These are phyloP conservation scores for Grammomys surdaster DNA, from an alignment of 2,113 vertebrate species.

Conservation along the genomic window DNA sequence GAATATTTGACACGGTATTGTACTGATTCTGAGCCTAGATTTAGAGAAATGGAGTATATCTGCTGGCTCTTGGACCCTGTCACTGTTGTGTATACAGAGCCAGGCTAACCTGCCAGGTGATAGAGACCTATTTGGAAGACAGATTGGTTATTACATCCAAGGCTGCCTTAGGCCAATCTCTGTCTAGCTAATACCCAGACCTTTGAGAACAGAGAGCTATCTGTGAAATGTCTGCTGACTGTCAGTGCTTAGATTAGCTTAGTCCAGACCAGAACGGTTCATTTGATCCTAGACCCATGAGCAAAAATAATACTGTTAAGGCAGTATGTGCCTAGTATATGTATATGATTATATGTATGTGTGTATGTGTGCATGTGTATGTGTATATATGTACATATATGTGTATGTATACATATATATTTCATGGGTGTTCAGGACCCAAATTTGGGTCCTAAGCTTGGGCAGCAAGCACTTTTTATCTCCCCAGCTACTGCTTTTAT, in stretches of 20 bases:
- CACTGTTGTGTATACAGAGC: neutral
- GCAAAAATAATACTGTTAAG: neutral
- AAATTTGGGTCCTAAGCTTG: neutral
- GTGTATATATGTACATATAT: neutral
- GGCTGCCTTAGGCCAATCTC: neutral
- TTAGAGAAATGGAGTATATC: conserved; percentile 26
- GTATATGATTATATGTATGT: neutral
- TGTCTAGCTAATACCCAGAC: neutral
- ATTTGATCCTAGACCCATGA: neutral
- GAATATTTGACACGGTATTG: neutral
- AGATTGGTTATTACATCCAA: conserved; percentile 22
- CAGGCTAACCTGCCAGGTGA: conserved; percentile 29
- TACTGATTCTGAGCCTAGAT: neutral
- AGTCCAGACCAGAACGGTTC: neutral
- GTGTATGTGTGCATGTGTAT: too few species aligned
- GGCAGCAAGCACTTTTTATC: neutral
- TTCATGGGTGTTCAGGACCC: neutral
- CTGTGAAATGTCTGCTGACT: neutral
- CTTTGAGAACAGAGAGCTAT: neutral
- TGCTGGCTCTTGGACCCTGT: conserved; percentile 33
- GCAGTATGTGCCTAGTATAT: neutral
- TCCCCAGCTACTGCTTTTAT: neutral
- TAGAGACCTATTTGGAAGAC: conserved; percentile 58
- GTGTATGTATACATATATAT: neutral
- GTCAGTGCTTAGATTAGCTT: neutral